A percentile compares a stretch with the other conserved stretches of the same genome.
Evolutionary conservation across 1,140 invertebrate species (phyloP).

Genomic region (Drosophila ogumai): DNA sequence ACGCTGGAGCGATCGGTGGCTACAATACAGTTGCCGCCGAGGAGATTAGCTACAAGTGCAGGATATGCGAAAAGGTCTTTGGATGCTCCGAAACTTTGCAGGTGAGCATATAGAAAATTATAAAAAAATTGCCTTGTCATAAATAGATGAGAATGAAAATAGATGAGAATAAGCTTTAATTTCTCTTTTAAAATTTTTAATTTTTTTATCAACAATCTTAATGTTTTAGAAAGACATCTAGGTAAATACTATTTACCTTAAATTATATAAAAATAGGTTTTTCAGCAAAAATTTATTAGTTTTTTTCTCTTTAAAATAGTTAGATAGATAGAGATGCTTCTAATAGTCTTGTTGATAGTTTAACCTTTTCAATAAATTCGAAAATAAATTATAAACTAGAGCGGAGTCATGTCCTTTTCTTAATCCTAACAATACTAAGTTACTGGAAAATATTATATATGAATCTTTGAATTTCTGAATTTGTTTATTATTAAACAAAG

Average conservation of each 20-base stretch:
- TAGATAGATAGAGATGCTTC: neutral
- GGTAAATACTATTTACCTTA: too few species aligned
- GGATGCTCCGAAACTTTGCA: constrained; percentile 82
- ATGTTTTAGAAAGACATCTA: too few species aligned
- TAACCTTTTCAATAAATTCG: neutral
- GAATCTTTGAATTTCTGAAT: neutral
- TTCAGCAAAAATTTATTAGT: too few species aligned
- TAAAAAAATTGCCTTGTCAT: too few species aligned
- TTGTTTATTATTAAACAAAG: neutral
- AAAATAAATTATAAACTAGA: neutral
- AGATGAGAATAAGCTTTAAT: too few species aligned
- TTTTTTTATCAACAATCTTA: too few species aligned
- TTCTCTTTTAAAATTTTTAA: too few species aligned
- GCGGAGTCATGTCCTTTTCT: neutral
- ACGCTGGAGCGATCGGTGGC: neutral
- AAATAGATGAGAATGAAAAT: neutral
- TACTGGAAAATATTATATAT: neutral
- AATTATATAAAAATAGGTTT: too few species aligned
- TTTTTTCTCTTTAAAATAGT: too few species aligned
- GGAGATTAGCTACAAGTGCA: constrained; percentile 81
- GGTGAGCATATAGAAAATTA: constrained; percentile 48
- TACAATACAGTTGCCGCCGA: constrained; percentile 46
- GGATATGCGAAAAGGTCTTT: constrained; percentile 83
- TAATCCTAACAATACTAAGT: neutral
- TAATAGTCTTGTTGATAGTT: neutral